Conservation (phyloP, 53 echinoderm and acorn worm species). For the Zoroaster sp. region DNA sequence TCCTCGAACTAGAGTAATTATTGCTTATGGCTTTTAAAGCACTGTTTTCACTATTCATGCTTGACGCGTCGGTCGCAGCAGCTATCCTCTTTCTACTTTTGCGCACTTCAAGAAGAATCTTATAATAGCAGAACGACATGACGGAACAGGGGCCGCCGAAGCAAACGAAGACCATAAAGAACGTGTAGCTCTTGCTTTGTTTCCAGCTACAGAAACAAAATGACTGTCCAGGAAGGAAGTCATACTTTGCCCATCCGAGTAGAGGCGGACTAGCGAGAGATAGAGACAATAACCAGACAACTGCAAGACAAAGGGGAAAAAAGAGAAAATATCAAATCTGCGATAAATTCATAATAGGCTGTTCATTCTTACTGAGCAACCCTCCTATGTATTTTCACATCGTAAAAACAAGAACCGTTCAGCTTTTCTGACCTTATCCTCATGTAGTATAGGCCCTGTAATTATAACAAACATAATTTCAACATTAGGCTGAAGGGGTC, state of each 20-base stretch:
- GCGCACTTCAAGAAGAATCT: constrained; percentile 78
- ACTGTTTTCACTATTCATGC: background rate
- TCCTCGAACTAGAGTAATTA: background rate
- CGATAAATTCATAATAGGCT: too few species aligned
- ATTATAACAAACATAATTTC: too few species aligned
- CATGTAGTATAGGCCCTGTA: too few species aligned
- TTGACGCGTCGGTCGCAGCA: background rate
- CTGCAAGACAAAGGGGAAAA: constrained; percentile 58
- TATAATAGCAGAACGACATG: constrained; percentile 92
- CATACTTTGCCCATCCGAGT: constrained; percentile 81
- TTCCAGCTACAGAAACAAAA: constrained; percentile 96
- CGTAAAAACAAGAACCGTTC: too few species aligned
- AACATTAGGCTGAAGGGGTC: too few species aligned
- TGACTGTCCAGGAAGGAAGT: constrained; percentile 84
- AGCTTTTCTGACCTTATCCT: too few species aligned
- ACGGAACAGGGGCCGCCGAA: constrained; percentile 98
- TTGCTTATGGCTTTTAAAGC: background rate
- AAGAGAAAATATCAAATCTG: background rate
- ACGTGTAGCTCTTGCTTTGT: constrained; percentile 79
- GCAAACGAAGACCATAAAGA: constrained; percentile 95
- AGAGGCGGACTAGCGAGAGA: constrained; percentile 81
- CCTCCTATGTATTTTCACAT: too few species aligned
- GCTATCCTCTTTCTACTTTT: constrained; percentile 73
- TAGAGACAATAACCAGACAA: constrained; percentile 84
- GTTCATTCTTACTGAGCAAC: too few species aligned